Evolutionary conservation across 1,140 invertebrate genomes (phyloP), one percentile per base, ranked within the genome.

Genomic region (Papilio xuthus): DNA sequence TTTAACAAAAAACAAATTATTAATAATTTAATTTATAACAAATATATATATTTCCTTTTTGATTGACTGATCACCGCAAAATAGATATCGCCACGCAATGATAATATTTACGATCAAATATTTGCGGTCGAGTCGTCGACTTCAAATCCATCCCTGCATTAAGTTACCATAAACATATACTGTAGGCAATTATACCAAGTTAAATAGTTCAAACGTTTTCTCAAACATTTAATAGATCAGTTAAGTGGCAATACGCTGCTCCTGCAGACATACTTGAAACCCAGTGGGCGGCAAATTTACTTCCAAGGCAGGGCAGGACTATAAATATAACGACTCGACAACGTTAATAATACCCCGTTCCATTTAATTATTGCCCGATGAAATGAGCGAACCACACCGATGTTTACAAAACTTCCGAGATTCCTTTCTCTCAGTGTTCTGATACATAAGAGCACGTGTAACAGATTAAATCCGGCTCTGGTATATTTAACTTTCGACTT

Each of bases 321-420:
- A 89, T 89, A 90, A 89, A 90, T 89, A 90, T 77, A 85, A 87
- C 73, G 83, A 87, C 81, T 82, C 84, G 85, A 85, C 84, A 85
- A 86, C 83, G 85, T 86, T 86, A 85, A 88, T 88, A 89, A 89
- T 86, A 87, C 85, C 83, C 82, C 84, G 86, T 79, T 85, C 86
- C 79, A 87, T 87, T 89, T 91, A 91, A 91, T 91, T 85, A 88
- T 86, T 84, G 84, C 76, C 82, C 79, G 86, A 80, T 88, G 84
- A 88, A 88, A 89, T 80, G 80, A 77, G 77, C 77, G 86, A 84
- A 82, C 81, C 84, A 81, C 78, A 80, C 60, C 60, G 82, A 77
- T 78, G 75, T 79, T 82, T 80, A 80, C 73, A 75, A 69, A 74
- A 71, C 69, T 81, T 78, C 47, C 75, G 41, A 77, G 50, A 81